Conservation (phyloP, 2,797 vertebrate species). For the Pelodytes ibericus region DNA sequence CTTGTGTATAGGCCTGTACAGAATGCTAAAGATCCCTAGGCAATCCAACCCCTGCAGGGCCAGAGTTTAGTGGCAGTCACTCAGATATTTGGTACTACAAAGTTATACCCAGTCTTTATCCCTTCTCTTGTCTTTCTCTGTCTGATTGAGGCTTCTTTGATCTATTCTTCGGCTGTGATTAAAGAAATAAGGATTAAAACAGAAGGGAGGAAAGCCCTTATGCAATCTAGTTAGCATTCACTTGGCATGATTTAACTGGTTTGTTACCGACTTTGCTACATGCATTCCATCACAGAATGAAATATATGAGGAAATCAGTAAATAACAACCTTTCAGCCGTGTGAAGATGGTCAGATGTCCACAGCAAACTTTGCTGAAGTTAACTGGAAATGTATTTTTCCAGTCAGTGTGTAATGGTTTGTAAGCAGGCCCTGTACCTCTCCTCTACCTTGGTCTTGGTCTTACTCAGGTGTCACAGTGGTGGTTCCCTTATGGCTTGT, state of each 20-base stretch:
- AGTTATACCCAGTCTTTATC: slow-evolving; percentile 38
- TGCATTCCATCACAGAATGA: too few relatives aligned
- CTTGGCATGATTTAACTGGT: slow-evolving; percentile 26
- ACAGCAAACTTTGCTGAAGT: too few relatives aligned
- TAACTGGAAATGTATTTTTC: too few relatives aligned
- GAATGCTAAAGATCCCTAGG: slow-evolving; percentile 5
- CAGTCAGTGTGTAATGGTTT: too few relatives aligned
- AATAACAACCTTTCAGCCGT: too few relatives aligned
- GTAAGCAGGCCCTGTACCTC: too few relatives aligned
- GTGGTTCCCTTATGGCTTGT: too few relatives aligned
- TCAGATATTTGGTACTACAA: slow-evolving; percentile 32
- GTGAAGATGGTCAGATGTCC: too few relatives aligned
- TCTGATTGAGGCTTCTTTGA: slow-evolving; percentile 48
- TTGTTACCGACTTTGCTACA: too few relatives aligned
- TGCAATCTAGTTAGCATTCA: slow-evolving; percentile 37
- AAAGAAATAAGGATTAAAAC: slow-evolving; percentile 45
- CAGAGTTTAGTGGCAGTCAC: slow-evolving; percentile 17
- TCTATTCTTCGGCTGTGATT: slow-evolving; percentile 35
- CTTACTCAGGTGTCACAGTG: too few relatives aligned
- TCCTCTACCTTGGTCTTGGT: too few relatives aligned
- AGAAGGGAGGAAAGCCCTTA: slow-evolving; percentile 27
- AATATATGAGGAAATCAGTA: too few relatives aligned
- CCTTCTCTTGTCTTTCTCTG: slow-evolving; percentile 43
- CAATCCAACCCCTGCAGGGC: slow-evolving; percentile 33
- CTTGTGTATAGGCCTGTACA: not conserved